Base-by-base conservation (phyloP, 2,113 vertebrate genomes). In the Protobothrops flavoviridis region DNA sequence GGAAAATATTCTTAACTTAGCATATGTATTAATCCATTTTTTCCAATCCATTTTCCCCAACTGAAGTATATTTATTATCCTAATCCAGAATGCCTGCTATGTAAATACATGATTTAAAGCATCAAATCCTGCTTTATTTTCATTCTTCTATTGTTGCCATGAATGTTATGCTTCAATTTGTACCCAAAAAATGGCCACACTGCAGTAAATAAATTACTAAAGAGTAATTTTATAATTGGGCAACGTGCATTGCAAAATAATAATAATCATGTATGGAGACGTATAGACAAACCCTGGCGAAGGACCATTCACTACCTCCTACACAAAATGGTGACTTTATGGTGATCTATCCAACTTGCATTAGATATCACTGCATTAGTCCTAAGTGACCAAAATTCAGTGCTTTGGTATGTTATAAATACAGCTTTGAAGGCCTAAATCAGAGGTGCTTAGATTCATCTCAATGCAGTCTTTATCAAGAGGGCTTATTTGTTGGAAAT, bases 1-100 rank as follows among this genome's bases (percentile, higher is more conserved):
- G 50, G 92, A 4, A 87, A 33, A 87, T 53, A 87, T 91, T 69
- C 94, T 91, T 95, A 95, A 95, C 12, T 64, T 61, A 50, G 94
- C 61, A 93, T 20, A 87, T 3, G 92, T 8, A n/a, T 57, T 0
- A 85, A 39, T 23, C 43, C 0, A 0, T 85, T 11, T 93, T 55
- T 53, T 21, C 15, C 69, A 81, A 81, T 81, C n/a, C 69, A 39
- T 81, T 81, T 55, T 20, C 33, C 21, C 43, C 39, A 90, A 85
- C 21, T 57, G 64, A 85, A 48, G 1, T 3, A 59, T 24, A 45
- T 43, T n/a, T 88, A 88, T 24, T 59, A 23, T 12, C 8, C 39
- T 55, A 91, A 53, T 88, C 56, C 74, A 45, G 52, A 64, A 21
- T 53, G n/a, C 24, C 53, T 57, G 69, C 29, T 90, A 45, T 23